Percentiles rank a stretch among this genome's conserved stretches.
Evolutionary conservation across 2,888 invertebrate genomes (phyloP).

Genomic region (Euzetes globulus): DNA sequence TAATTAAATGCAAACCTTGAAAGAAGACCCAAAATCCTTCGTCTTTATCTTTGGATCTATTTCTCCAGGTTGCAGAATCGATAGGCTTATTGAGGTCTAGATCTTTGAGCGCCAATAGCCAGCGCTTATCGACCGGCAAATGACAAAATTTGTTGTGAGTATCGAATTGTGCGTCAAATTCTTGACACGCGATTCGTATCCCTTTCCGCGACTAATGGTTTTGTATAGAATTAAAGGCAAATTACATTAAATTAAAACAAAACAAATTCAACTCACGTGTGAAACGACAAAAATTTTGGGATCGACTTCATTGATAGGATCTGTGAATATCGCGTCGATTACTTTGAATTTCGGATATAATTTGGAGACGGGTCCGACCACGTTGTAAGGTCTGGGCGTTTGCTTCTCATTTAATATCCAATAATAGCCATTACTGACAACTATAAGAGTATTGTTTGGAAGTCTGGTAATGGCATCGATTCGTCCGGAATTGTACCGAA

Average conservation of each 20-base stretch:
- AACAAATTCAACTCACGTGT: constrained; percentile 22
- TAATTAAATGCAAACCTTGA: constrained; percentile 26
- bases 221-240: neutral
- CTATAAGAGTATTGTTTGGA: constrained; percentile 25
- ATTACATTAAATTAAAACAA: neutral
- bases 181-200: constrained; percentile 32
- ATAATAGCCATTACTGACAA: constrained; percentile 32
- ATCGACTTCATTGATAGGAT: constrained; percentile 32
- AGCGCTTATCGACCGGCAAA: constrained; percentile 30
- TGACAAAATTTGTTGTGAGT: constrained; percentile 31
- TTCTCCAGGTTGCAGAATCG: constrained; percentile 32
- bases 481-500: constrained; percentile 27
- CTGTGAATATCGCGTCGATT: constrained; percentile 31
- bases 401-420: constrained; percentile 23
- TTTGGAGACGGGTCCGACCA: constrained; percentile 22
- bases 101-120: constrained; percentile 31
- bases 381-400: constrained; percentile 22
- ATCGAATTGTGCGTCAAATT: constrained; percentile 25
- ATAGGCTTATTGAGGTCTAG: constrained; percentile 26
- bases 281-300: constrained; percentile 28
- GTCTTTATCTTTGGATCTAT: constrained; percentile 33
- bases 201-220: constrained; percentile 21
- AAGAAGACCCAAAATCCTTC: constrained; percentile 35
- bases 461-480: constrained; percentile 32
- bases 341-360: constrained; percentile 15